A percentile compares a stretch with the other conserved stretches of the same genome.
Evolutionary conservation across 2,797 vertebrate species (phyloP).

Genomic region (Danio tinwini): DNA sequence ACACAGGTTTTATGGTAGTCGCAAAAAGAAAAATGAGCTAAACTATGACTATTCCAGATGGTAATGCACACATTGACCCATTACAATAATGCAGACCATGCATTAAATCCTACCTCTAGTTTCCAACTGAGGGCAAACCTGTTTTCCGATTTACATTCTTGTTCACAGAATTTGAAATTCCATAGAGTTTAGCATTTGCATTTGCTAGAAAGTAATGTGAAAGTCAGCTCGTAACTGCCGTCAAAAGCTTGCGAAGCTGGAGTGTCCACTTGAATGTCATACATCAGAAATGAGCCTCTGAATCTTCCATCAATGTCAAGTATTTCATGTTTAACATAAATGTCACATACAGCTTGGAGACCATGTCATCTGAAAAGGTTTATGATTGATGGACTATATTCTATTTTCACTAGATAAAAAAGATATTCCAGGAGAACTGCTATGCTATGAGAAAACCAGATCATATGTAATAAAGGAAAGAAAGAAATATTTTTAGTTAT

Average conservation of each 20-base stretch:
- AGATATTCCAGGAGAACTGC: background rate
- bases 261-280: slow-evolving; percentile 4
- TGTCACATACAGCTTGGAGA: background rate
- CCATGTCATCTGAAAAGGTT: background rate
- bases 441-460: no score
- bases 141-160: background rate
- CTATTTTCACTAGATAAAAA: slow-evolving; percentile 25
- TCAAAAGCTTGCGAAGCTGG: background rate
- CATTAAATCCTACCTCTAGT: background rate
- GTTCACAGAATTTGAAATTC: background rate
- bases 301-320: slow-evolving; percentile 25
- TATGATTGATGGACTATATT: slow-evolving; percentile 9
- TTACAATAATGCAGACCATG: background rate
- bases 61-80: background rate
- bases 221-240: background rate
- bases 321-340: slow-evolving; percentile 24
- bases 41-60: background rate
- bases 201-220: background rate
- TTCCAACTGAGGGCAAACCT: background rate
- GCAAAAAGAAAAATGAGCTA: background rate
- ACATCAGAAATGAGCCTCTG: slow-evolving; percentile 23
- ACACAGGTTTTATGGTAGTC: background rate
- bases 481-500: no score
- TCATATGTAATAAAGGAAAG: no score
- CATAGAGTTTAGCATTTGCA: background rate